Evolutionary conservation across 2,113 vertebrate species (phyloP).

Genomic region (Cryptomyrus ogoouensis): DNA sequence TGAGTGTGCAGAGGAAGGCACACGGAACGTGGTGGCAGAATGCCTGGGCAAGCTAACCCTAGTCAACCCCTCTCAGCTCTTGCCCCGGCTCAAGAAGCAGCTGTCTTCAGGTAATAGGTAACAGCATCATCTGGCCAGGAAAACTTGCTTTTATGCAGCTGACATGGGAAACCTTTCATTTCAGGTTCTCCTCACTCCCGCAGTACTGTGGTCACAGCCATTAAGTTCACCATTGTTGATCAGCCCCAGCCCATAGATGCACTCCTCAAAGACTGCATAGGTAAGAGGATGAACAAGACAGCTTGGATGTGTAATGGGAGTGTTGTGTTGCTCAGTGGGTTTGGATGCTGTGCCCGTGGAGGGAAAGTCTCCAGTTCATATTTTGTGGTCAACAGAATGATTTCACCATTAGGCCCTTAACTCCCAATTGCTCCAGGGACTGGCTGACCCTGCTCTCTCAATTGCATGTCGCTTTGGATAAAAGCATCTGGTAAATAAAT

Average conservation of each 20-base stretch:
- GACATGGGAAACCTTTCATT: background rate
- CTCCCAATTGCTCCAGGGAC: background rate
- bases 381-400: background rate
- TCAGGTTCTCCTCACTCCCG: slow-evolving; percentile 76
- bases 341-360: background rate
- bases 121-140: background rate
- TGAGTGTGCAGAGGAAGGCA: slow-evolving; percentile 79
- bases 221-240: slow-evolving; percentile 88
- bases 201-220: slow-evolving; percentile 78
- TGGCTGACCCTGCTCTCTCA: background rate
- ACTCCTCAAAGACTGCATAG: slow-evolving; percentile 78
- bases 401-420: background rate
- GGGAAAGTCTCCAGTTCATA: background rate
- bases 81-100: slow-evolving; percentile 78
- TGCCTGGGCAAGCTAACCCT: slow-evolving; percentile 82
- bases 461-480: background rate
- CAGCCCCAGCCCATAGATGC: slow-evolving; percentile 78
- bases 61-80: slow-evolving; percentile 68
- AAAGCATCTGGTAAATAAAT: background rate
- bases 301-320: background rate
- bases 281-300: slow-evolving; percentile 47
- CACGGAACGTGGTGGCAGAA: slow-evolving; percentile 81
- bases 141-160: background rate
- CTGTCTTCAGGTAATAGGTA: slow-evolving; percentile 68
- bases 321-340: background rate